Evolutionary conservation across 2,113 vertebrate genomes (phyloP).

Genomic region (Protobothrops mucrosquamatus): DNA sequence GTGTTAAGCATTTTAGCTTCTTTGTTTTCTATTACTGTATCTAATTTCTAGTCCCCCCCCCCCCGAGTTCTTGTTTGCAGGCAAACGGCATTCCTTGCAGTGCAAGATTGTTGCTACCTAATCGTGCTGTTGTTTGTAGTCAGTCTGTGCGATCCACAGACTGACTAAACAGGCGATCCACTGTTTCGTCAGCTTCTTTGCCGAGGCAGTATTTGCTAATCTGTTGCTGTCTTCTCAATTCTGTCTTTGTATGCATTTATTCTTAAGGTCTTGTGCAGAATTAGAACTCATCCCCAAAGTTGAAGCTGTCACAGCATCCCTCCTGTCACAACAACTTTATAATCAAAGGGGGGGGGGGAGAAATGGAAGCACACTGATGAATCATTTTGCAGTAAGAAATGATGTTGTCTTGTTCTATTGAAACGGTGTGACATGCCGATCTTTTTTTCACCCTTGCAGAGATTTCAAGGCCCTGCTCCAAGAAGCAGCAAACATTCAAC

Average conservation of each 20-base stretch:
- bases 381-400: background rate
- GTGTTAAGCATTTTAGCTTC: background rate
- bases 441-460: slow-evolving; percentile 16
- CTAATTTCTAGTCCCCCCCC: background rate
- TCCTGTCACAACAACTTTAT: background rate
- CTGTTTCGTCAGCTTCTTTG: background rate
- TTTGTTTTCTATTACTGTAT: background rate
- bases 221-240: background rate
- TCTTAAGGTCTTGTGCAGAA: background rate
- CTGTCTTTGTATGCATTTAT: background rate
- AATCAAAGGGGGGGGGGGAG: background rate
- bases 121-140: background rate
- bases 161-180: too few species aligned
- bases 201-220: background rate
- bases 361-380: too few species aligned
- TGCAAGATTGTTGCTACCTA: background rate
- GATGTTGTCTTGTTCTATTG: background rate
- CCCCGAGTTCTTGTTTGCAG: background rate
- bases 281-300: background rate
- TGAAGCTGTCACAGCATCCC: background rate
- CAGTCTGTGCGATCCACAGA: background rate
- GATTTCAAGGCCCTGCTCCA: slow-evolving; percentile 47
- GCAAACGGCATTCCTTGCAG: background rate
- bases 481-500: slow-evolving; percentile 32
- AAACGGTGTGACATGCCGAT: background rate